Conservation (phyloP, 2,888 invertebrate genomes). For the Suillia variegata region DNA sequence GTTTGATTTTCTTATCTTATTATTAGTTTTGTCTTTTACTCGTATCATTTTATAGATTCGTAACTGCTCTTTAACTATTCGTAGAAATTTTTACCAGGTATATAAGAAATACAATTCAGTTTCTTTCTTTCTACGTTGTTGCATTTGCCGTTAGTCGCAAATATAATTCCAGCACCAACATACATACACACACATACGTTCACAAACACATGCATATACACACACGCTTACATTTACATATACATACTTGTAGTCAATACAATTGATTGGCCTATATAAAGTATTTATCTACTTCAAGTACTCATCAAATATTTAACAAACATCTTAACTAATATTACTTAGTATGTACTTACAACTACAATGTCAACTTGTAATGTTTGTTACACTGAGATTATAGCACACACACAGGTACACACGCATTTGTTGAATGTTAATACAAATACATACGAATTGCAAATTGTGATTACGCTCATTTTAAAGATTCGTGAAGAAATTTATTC, state of each 20-base stretch:
- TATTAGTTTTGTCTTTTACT: not conserved
- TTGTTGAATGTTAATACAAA: too few relatives aligned
- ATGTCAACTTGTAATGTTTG: not conserved
- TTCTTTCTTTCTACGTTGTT: not conserved
- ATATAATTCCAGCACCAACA: not conserved
- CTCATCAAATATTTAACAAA: conserved; percentile 1
- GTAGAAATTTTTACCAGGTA: conserved; percentile 1
- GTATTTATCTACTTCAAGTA: not conserved
- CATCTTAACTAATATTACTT: conserved; percentile 1
- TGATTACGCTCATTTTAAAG: too few relatives aligned
- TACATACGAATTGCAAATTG: too few relatives aligned
- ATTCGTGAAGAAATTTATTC: too few relatives aligned
- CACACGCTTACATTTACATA: conserved; percentile 1
- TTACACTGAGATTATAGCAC: not conserved
- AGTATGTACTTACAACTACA: not conserved
- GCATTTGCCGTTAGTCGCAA: not conserved
- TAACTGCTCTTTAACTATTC: not conserved
- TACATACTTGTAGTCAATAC: not conserved
- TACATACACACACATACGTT: conserved; percentile 5
- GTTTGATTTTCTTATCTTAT: too few relatives aligned
- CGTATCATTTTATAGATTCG: not conserved
- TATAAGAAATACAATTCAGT: conserved; percentile 3
- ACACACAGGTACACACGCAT: not conserved
- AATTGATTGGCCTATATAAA: not conserved
- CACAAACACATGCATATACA: not conserved